phyloP scores from a whole-genome alignment of 2,888 invertebrate species.

The Zele albiditarsus region DNA sequence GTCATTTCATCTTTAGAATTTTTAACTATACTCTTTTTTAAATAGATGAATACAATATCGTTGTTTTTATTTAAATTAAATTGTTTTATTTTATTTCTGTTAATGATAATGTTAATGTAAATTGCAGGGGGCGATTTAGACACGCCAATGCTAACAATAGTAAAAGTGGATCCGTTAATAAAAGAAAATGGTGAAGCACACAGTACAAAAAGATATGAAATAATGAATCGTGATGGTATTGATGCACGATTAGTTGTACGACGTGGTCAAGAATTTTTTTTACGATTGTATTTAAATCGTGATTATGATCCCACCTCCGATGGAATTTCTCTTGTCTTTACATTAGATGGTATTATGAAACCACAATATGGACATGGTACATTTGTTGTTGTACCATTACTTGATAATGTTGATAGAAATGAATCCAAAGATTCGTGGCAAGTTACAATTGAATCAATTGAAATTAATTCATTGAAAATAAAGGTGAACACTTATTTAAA shows the following conservation, averaged over 20 bases:
- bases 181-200: slow-evolving; percentile 84
- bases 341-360: slow-evolving; percentile 84
- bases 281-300: slow-evolving; percentile 83
- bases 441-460: slow-evolving; percentile 80
- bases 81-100: slow-evolving; percentile 15
- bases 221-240: slow-evolving; percentile 77
- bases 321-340: slow-evolving; percentile 88
- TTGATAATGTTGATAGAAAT: slow-evolving; percentile 75
- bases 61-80: not conserved
- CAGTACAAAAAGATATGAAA: slow-evolving; percentile 85
- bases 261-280: slow-evolving; percentile 86
- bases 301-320: slow-evolving; percentile 84
- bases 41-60: not conserved
- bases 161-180: slow-evolving; percentile 83
- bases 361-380: slow-evolving; percentile 88
- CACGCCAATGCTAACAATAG: slow-evolving; percentile 78
- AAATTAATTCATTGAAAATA: slow-evolving; percentile 78
- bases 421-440: slow-evolving; percentile 82
- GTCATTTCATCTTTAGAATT: not conserved
- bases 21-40: not conserved
- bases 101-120: not conserved
- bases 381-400: slow-evolving; percentile 82
- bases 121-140: slow-evolving; percentile 65
- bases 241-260: slow-evolving; percentile 83
- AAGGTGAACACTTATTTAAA: slow-evolving; percentile 61